Percentiles rank a stretch among this genome's conserved stretches.
These are phyloP conservation scores for Fistularia tabacaria DNA, from an alignment of 2,797 vertebrate genomes.

Conservation along the genomic window DNA sequence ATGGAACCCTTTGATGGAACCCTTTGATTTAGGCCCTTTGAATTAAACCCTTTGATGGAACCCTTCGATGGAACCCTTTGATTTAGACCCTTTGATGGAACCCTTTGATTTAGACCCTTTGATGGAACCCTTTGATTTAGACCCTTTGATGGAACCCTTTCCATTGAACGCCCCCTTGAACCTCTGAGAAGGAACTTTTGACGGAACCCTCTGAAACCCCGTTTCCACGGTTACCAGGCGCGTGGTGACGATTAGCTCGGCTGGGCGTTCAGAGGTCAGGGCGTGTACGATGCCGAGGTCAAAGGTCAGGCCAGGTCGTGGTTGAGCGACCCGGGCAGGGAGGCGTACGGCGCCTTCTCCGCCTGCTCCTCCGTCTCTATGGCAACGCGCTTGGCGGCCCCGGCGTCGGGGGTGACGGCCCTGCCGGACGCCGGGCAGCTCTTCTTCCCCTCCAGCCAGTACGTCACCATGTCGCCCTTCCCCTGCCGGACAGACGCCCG, in stretches of 20 bases:
- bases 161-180: too few relatives aligned
- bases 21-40: too few relatives aligned
- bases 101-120: too few relatives aligned
- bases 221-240: too few relatives aligned
- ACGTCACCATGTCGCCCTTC: conserved; percentile 85
- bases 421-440: conserved; percentile 34
- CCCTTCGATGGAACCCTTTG: not conserved
- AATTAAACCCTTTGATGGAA: too few relatives aligned
- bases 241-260: not conserved
- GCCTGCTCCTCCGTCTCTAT: conserved; percentile 32
- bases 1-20: not conserved
- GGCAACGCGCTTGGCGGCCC: conserved; percentile 17
- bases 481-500: conserved; percentile 57
- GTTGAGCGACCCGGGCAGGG: conserved; percentile 69
- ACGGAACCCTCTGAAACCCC: too few relatives aligned
- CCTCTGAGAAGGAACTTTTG: too few relatives aligned
- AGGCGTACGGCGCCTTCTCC: conserved; percentile 31
- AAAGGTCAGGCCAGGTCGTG: conserved; percentile 19
- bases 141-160: too few relatives aligned
- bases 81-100: not conserved
- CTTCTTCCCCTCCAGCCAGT: conserved; percentile 82
- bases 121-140: too few relatives aligned
- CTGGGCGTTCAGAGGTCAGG: conserved; percentile 15
- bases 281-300: conserved; percentile 39
- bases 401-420: conserved; percentile 1